Base-by-base conservation (phyloP, 2,888 invertebrate genomes). In the Meiosimyza decipiens region DNA sequence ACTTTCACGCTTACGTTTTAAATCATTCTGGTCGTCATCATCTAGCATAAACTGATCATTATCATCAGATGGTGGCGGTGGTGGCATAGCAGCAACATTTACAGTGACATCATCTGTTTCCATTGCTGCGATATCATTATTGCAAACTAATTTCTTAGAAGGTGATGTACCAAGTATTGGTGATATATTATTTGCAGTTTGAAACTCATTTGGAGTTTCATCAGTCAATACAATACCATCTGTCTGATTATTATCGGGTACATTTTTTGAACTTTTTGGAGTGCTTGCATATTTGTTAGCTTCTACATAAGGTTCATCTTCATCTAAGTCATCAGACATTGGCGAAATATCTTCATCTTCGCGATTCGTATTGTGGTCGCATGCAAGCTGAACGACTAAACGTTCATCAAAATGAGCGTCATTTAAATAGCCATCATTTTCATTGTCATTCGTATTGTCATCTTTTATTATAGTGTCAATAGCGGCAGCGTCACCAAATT, bases 1-100 rank as follows among this genome's bases (percentile, higher is more conserved):
- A 74, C 86, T 87, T 49, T 85, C 85, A 16, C 86, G 83, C 74
- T 86, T 87, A 7, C 87, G 83, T 74, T 87, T 87, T 50, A 84
- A 72, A 7, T 84, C 84, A 50, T 79, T 80, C 50, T 77, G 75
- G 33, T 80, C 79, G 28, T 81, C 81, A 1, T 40, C 40, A 7
- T 88, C 88, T 64, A 88, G 88, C 0, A 73, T 50, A 7, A 77
- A 74, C 16, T 78, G 74, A 55, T 80, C 75, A 13, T 83, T 78
- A 57, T 81, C 83, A 50, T 72, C 75, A 12, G 66, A 6, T 52
- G n/a, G 12, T 16, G 54, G 54, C 1, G 54, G 54, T 16, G 54
- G n/a, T 54, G 54, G n/a, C 15, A 54, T 54, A 54, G 15, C 16
- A 7, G 54, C 15, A 16, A 9, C 54, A 16, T 15, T 16, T 54